phyloP scores from a whole-genome alignment of 2,113 vertebrate genomes.

The Oceanodroma tethys region DNA sequence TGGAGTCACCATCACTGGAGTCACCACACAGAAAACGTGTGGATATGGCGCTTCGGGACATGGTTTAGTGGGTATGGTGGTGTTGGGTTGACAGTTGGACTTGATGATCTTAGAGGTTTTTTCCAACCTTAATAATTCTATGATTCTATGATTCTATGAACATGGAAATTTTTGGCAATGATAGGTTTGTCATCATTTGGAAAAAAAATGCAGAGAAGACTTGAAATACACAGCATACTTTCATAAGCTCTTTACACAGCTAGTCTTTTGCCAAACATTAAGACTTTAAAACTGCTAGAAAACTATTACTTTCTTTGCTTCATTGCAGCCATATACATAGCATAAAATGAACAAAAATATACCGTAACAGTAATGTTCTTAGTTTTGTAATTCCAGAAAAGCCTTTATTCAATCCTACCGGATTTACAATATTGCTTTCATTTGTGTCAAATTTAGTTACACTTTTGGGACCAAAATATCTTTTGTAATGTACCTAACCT shows the following conservation, averaged over 20 bases:
- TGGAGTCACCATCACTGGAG: too few relatives aligned
- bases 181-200: neutral
- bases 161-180: neutral
- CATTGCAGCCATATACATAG: neutral
- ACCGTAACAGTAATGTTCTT: neutral
- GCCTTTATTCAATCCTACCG: neutral
- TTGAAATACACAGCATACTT: neutral
- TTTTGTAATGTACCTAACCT: neutral
- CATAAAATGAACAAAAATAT: neutral
- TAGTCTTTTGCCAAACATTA: neutral
- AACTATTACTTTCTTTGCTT: neutral
- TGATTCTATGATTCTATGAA: too few relatives aligned
- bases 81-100: too few relatives aligned
- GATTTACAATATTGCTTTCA: neutral
- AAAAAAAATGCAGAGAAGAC: neutral
- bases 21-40: too few relatives aligned
- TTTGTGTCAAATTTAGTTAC: neutral
- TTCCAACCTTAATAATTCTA: too few relatives aligned
- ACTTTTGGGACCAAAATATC: neutral
- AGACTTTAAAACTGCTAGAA: neutral
- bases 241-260: neutral
- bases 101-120: too few relatives aligned
- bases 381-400: neutral
- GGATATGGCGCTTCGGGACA: too few relatives aligned
- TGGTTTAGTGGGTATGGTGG: too few relatives aligned